Evolutionary conservation across 2,888 invertebrate genomes (phyloP).

Genomic region (Melinopterus prodromus): DNA sequence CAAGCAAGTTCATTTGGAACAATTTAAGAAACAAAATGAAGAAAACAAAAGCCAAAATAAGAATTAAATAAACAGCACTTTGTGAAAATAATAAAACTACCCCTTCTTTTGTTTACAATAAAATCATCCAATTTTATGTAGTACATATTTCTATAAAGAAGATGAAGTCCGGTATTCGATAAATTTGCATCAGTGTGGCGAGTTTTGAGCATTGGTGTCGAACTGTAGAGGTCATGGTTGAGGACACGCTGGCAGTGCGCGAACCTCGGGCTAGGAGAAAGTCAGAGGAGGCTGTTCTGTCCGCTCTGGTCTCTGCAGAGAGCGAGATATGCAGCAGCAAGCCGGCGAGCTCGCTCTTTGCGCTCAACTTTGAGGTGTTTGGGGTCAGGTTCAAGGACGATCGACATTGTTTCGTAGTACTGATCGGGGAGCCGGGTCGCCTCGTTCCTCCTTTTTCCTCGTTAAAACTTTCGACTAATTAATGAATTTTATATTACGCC

Average conservation of each 20-base stretch:
- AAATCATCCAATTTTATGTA: not conserved
- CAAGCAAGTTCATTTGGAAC: no score
- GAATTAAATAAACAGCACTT: no score
- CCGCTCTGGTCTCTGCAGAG: not conserved
- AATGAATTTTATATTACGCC: not conserved
- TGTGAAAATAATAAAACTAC: no score
- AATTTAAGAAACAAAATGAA: no score
- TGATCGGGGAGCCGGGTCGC: not conserved
- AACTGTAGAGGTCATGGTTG: constrained; percentile 4
- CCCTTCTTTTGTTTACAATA: not conserved
- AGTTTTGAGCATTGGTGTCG: not conserved
- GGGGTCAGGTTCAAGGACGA: constrained; percentile 25
- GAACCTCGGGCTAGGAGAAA: not conserved
- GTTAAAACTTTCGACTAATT: not conserved
- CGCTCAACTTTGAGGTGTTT: constrained; percentile 24
- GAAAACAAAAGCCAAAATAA: no score
- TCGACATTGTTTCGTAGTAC: not conserved
- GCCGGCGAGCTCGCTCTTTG: not conserved
- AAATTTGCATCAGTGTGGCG: not conserved
- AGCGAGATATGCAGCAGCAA: not conserved
- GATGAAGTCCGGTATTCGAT: not conserved
- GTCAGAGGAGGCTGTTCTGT: not conserved
- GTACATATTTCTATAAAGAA: no score
- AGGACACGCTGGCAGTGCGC: not conserved
- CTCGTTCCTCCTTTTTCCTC: not conserved